Evolutionary conservation across 2,888 invertebrate species (phyloP).

Genomic region (Calameuta filiformis): DNA sequence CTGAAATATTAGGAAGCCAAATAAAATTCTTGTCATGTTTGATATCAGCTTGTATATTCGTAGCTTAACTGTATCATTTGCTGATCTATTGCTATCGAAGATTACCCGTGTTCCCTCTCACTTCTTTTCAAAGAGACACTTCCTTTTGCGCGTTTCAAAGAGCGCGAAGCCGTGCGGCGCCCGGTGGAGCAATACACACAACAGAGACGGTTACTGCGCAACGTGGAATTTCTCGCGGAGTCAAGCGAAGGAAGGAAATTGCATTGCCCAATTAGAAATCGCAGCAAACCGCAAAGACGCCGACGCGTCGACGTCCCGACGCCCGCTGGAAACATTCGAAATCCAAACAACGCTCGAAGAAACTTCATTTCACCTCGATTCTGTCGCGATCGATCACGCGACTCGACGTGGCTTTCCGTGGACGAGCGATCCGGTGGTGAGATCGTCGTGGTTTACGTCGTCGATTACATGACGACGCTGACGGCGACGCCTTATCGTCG

Average conservation of each 20-base stretch:
- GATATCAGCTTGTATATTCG: neutral
- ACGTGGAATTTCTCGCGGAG: constrained; percentile 27
- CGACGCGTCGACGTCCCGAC: constrained; percentile 5
- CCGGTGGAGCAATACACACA: neutral
- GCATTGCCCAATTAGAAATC: constrained; percentile 50
- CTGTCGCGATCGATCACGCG: neutral
- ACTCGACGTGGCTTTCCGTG: too few species aligned
- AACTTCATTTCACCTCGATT: neutral
- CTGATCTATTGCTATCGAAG: neutral
- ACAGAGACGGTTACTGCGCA: constrained; percentile 11
- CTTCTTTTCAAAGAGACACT: neutral
- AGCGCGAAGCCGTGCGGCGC: constrained; percentile 14
- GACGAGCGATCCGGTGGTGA: neutral
- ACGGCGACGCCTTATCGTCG: neutral
- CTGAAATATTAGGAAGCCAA: neutral
- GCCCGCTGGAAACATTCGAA: neutral
- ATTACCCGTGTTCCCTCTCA: neutral
- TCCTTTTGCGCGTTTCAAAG: neutral
- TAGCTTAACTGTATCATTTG: neutral
- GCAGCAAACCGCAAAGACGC: constrained; percentile 35
- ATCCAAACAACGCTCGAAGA: neutral
- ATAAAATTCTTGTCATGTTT: neutral
- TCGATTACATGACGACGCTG: neutral
- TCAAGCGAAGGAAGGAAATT: constrained; percentile 45
- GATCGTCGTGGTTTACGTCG: neutral